Base-by-base conservation (phyloP, 2,113 vertebrate genomes). In the Lethenteron reissneri region DNA sequence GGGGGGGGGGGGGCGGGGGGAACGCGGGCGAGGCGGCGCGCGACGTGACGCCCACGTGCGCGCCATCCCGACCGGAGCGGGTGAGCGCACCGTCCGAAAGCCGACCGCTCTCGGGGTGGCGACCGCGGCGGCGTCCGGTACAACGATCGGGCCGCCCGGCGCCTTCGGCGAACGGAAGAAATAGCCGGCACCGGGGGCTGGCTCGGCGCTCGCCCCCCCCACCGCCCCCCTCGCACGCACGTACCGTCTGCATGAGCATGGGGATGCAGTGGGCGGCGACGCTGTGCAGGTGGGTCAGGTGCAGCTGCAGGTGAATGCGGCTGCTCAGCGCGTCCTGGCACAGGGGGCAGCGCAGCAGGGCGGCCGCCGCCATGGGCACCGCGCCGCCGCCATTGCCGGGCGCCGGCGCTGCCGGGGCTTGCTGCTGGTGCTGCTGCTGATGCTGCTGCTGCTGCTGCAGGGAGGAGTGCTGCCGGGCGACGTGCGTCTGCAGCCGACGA, bases 241-340 rank as follows among this genome's bases (percentile, higher is more conserved):
- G 8, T 25, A 68, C 64, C 64, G 21, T 25, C 64, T 17, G n/a
- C 64, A 68, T 68, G 74, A 99, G 83, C 79, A 97, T 99, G 79
- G 97, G 91, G 78, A 99, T 92, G 70, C 95, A 99, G 77, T 99
- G 92, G 10, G 95, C 91, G 74, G 95, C 90, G 79, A 99, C 95
- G 68, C 95, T 99, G 84, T 99, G 95, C 75, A 99, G 84, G 78
- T 99, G 95, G 5, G 95, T 97, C 80, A 99, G 83, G 82, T 99
- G 95, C 75, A 99, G 84, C 79, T 99, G 95, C 77, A 99, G 84
- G 81, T 99, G 95, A 82, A 96, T 99, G 83, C 97, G 97, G 90
- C 95, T 99, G 85, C 95, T 97, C 80, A 99, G 89, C 76, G 97
- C 85, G 70, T 99, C 95, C 81, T 99, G 95, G 80, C 95, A 99